Base-by-base conservation (phyloP, 2,797 vertebrate species). In the Enteromius unitaeniatus region DNA sequence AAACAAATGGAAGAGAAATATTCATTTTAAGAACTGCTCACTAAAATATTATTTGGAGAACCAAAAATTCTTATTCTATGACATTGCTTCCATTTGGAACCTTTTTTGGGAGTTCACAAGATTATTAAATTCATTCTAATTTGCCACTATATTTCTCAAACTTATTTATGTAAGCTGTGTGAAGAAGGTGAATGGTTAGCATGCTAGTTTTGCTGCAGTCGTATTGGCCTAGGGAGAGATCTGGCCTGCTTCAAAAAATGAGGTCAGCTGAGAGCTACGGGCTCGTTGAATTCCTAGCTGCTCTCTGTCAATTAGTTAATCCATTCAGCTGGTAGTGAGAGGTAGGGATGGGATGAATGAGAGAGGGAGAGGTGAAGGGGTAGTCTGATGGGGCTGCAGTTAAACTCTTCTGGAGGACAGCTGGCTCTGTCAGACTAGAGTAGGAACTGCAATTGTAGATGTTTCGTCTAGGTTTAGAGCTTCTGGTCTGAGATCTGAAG, bases 171-270 rank as follows among this genome's bases (percentile, higher is more conserved):
- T 40, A 70, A 72, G 67, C 58, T 82, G 58, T 58, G 31, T 79
- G 65, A 78, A 64, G 45, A 75, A 69, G 62, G 55, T 85, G 58
- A 77, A 47, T 76, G 62, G 51, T 80, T 37, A 82, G 55, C 51
- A 73, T 55, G 23, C 81, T 37, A 75, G 23, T 60, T 90, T 89
- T 87, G 51, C 88, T 86, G 84, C 88, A 84, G 78, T 84, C 90
- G 81, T 89, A 42, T 42, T 89, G 76, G 85, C 90, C 84, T 89
- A 90, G 67, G 85, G 84, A 92, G 90, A 85, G 92, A 91, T 91
- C 87, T 91, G 88, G 82, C 89, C 87, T 87, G 91, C 87, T 91
- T 92, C 87, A 90, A 87, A 91, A 91, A 93, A 93, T 86, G 85
- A 92, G 93, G 92, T 92, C 92, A 93, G 88, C 85, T 85, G 86